phyloP scores from a whole-genome alignment of 2,113 vertebrate species.

The Etheostoma spectabile region DNA sequence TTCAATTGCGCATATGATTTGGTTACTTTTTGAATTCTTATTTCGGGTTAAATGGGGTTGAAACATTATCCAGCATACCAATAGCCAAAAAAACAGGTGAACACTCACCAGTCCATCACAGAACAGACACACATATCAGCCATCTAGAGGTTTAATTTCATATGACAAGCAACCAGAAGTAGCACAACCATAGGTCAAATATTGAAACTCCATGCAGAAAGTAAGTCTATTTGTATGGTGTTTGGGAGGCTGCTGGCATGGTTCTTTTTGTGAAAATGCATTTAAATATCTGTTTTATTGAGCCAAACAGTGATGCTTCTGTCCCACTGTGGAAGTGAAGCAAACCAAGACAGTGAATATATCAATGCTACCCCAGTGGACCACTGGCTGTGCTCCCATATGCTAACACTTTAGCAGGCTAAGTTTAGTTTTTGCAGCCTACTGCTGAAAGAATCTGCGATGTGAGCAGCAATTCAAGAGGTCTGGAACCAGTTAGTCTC shows the following conservation, averaged over 20 bases:
- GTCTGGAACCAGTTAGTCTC: background rate
- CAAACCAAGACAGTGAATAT: background rate
- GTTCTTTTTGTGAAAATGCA: background rate
- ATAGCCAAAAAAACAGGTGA: background rate
- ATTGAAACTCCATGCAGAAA: background rate
- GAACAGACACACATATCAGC: background rate
- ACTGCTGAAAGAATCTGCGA: background rate
- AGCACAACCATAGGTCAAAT: background rate
- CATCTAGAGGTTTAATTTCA: background rate
- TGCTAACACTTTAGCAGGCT: background rate
- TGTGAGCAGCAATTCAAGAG: conserved; percentile 5
- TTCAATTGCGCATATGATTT: background rate
- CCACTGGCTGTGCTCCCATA: background rate
- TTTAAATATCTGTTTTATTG: background rate
- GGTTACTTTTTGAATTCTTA: background rate
- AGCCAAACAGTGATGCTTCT: background rate
- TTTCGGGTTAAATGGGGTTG: background rate
- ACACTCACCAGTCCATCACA: background rate
- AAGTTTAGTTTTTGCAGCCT: background rate
- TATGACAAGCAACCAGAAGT: background rate
- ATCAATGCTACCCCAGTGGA: background rate
- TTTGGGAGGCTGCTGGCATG: background rate
- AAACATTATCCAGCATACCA: background rate
- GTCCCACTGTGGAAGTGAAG: background rate
- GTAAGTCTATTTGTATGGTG: background rate